These are phyloP conservation scores for Ecliptopera silaceata DNA, from an alignment of 2,888 invertebrate genomes.

Conservation along the genomic window DNA sequence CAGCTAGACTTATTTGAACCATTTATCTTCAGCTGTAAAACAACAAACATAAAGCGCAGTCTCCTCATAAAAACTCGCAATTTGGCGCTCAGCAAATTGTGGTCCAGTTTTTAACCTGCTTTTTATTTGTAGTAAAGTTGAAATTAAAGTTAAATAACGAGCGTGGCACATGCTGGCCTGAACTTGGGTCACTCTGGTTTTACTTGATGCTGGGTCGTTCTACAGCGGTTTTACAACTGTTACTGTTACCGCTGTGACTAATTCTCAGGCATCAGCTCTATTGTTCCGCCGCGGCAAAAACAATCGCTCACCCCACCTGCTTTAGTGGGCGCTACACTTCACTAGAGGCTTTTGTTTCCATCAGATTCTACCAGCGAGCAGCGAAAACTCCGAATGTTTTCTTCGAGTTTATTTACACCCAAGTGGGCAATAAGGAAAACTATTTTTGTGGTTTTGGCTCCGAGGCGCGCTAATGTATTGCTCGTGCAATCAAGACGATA, in stretches of 20 bases:
- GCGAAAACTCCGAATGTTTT: conserved; percentile 42
- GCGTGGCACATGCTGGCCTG: conserved; percentile 27
- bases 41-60: conserved; percentile 30
- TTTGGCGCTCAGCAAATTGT: conserved; percentile 38
- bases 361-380: conserved; percentile 33
- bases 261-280: conserved; percentile 45
- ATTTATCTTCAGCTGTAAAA: conserved; percentile 34
- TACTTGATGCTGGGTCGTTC: conserved; percentile 27
- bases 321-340: conserved; percentile 47
- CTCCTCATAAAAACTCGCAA: conserved; percentile 34
- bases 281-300: conserved; percentile 49
- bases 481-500: conserved; percentile 21
- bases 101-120: conserved; percentile 35
- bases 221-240: conserved; percentile 37
- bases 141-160: conserved; percentile 30
- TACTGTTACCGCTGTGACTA: conserved; percentile 43
- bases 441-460: conserved; percentile 30
- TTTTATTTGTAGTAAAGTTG: conserved; percentile 35
- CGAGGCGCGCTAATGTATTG: conserved; percentile 34
- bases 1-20: conserved; percentile 27
- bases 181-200: conserved; percentile 35
- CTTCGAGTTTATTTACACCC: conserved; percentile 39
- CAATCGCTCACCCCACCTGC: conserved; percentile 50
- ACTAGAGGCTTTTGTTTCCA: conserved; percentile 43
- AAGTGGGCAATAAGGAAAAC: conserved; percentile 41